Conservation (phyloP, 2,797 vertebrate species). For the Melanotaenia maccullochi region DNA sequence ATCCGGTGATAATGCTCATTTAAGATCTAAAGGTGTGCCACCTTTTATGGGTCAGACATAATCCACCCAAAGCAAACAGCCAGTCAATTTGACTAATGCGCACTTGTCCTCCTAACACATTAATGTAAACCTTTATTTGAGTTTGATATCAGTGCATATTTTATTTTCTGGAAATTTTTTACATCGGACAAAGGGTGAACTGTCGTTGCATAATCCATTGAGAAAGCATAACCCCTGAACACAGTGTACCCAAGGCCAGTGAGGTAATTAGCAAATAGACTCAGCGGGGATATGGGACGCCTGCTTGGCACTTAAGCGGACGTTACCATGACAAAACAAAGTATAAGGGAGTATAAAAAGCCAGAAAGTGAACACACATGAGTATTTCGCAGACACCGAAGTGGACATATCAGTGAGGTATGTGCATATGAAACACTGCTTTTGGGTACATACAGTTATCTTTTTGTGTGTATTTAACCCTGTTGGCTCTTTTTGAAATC, state of each 20-base stretch:
- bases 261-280: constrained; percentile 51
- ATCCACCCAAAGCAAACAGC: constrained; percentile 44
- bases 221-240: constrained; percentile 50
- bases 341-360: constrained; percentile 57
- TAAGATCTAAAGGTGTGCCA: constrained; percentile 17
- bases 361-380: constrained; percentile 16
- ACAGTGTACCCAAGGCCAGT: constrained; percentile 37
- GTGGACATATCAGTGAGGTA: constrained; percentile 61
- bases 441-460: constrained; percentile 7
- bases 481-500: background rate
- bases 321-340: constrained; percentile 47
- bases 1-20: background rate
- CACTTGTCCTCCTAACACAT: background rate
- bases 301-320: constrained; percentile 34
- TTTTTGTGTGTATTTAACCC: constrained; percentile 5
- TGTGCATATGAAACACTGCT: constrained; percentile 5
- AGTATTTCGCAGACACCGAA: constrained; percentile 30
- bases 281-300: constrained; percentile 21
- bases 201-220: constrained; percentile 60
- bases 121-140: constrained; percentile 26
- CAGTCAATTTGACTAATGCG: constrained; percentile 21
- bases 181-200: constrained; percentile 48
- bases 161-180: constrained; percentile 40
- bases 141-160: constrained; percentile 25
- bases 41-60: constrained; percentile 1